Base-by-base conservation (phyloP, 2,797 vertebrate species). In the Hypotaenidia okinawae region DNA sequence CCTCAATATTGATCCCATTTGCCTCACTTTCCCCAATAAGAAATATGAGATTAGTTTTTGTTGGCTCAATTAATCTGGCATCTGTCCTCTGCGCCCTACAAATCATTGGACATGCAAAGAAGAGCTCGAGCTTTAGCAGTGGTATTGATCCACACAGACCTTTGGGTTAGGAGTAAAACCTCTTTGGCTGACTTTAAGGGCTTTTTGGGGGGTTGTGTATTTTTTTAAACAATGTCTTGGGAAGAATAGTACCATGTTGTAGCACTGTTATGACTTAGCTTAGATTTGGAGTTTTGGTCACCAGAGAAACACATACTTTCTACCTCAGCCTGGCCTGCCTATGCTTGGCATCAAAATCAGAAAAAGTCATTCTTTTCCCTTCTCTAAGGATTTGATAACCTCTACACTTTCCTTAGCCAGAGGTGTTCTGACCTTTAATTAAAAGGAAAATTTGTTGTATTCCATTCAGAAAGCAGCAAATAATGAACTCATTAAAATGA, bases 401-500 rank as follows among this genome's bases (percentile, higher is more conserved):
- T 96, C 97, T 97, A 97, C 93, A 66, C 93, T 97, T 97, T 91
- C 77, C 95, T 95, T 96, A 94, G 96, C 97, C 96, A 94, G 97
- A 97, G 98, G 98, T 98, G 96, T 95, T 98, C 96, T 98, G 98
- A 98, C 98, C 98, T 98, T 98, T 98, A 98, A 98, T 98, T 98
- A 98, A 98, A 98, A 97, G 97, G 96, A 97, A 98, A 98, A 98
- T 98, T 97, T 98, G 98, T 98, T 98, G 97, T 98, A 98, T 98
- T 98, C 98, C 98, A 98, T 98, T 98, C 98, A 98, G 98, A 98
- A 98, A 98, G 98, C 98, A 98, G 98, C 98, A 98, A 99, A 98
- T 99, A 99, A 99, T 98, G 98, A 99, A 99, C 98, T 98, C 98
- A 99, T 99, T 99, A 99, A 99, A 98, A 98, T 98, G 98, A 98